Percentiles rank a stretch among this genome's conserved stretches.
These are phyloP conservation scores for Hoplias malabaricus DNA, from an alignment of 2,113 vertebrate species.

Conservation along the genomic window DNA sequence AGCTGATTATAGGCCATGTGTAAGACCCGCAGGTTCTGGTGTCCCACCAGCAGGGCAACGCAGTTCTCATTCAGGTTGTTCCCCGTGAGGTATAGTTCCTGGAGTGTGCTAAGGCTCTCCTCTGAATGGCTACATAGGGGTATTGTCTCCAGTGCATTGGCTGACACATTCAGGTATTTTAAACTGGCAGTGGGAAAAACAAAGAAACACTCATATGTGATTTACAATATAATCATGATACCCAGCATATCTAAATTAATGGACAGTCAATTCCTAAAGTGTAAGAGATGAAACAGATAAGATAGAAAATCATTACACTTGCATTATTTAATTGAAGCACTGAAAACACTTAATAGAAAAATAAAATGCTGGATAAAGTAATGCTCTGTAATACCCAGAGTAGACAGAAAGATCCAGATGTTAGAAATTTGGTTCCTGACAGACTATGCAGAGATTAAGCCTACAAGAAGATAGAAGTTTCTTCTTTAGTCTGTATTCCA, in stretches of 20 bases:
- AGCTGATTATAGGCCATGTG: constrained; percentile 93
- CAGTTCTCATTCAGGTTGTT: constrained; percentile 91
- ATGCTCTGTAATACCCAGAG: constrained; percentile 18
- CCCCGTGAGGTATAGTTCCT: constrained; percentile 88
- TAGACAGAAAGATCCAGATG: constrained; percentile 26
- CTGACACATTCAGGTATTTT: constrained; percentile 92
- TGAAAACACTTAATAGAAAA: constrained; percentile 29
- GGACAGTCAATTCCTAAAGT: neutral
- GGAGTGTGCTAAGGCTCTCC: constrained; percentile 87
- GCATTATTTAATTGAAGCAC: constrained; percentile 16
- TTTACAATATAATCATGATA: neutral
- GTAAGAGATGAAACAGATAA: constrained; percentile 9
- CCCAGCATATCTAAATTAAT: neutral
- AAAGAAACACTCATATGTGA: neutral
- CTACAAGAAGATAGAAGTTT: constrained; percentile 64
- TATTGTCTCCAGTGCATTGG: constrained; percentile 88
- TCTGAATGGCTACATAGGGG: constrained; percentile 82
- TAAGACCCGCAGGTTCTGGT: constrained; percentile 83
- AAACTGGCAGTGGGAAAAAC: constrained; percentile 74
- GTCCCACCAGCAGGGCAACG: constrained; percentile 82
- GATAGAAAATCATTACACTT: constrained; percentile 34
- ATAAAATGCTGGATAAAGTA: neutral
- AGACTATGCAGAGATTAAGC: constrained; percentile 65
- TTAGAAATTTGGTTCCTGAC: constrained; percentile 62
- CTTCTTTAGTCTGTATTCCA: constrained; percentile 54